Evolutionary conservation across 2,888 invertebrate genomes (phyloP).

Genomic region (Himalopsyche japonica): DNA sequence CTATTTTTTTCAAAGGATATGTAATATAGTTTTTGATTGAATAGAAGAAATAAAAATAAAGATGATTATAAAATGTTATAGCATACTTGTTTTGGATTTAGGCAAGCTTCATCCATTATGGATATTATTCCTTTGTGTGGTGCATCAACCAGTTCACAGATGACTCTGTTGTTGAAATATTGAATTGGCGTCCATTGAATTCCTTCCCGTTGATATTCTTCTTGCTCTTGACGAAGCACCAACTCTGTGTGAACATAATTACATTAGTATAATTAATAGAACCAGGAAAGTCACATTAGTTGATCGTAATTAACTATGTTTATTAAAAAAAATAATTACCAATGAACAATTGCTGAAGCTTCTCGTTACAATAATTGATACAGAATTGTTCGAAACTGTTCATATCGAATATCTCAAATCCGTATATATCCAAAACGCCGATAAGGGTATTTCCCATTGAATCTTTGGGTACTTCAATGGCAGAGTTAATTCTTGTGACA

Average conservation of each 20-base stretch:
- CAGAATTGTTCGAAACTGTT: constrained; percentile 99
- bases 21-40: too few relatives aligned
- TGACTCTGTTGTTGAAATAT: constrained; percentile 96
- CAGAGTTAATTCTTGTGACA: constrained; percentile 87
- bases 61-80: not conserved
- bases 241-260: constrained; percentile 65
- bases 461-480: constrained; percentile 75
- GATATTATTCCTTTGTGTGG: constrained; percentile 90
- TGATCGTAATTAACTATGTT: not conserved
- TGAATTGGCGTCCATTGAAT: constrained; percentile 94
- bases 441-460: constrained; percentile 78
- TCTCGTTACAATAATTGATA: constrained; percentile 99
- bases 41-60: too few relatives aligned
- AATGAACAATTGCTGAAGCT: constrained; percentile 96
- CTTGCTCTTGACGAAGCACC: constrained; percentile 97
- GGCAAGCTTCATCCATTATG: constrained; percentile 96
- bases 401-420: constrained; percentile 96
- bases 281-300: too few relatives aligned
- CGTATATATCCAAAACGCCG: constrained; percentile 97
- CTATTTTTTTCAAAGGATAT: too few relatives aligned
- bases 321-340: constrained; percentile 57
- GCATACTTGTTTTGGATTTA: constrained; percentile 89
- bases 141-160: constrained; percentile 94
- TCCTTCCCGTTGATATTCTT: constrained; percentile 94
- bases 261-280: too few relatives aligned